phyloP scores from a whole-genome alignment of 2,888 invertebrate species.

The Augiades crinisus region DNA sequence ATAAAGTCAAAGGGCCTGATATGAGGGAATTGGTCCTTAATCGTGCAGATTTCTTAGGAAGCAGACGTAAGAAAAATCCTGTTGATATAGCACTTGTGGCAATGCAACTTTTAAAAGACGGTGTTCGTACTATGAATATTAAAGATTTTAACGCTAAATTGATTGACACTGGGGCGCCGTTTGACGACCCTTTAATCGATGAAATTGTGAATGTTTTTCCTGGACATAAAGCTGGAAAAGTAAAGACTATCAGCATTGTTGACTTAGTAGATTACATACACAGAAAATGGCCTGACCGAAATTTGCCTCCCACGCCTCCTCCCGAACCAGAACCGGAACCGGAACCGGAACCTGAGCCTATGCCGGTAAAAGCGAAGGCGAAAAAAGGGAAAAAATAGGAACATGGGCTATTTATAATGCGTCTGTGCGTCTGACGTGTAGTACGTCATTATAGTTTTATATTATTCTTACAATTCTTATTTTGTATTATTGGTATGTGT shows the following conservation, averaged over 20 bases:
- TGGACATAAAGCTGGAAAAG: conserved; percentile 43
- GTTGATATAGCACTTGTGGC: conserved; percentile 50
- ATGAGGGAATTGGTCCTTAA: conserved; percentile 50
- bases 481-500: not conserved
- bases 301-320: conserved; percentile 52
- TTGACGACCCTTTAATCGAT: conserved; percentile 49
- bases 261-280: conserved; percentile 49
- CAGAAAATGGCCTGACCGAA: conserved; percentile 58
- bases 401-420: not conserved
- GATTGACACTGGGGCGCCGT: conserved; percentile 32
- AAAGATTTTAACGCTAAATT: conserved; percentile 43
- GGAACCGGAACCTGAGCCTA: conserved; percentile 31
- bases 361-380: conserved; percentile 17
- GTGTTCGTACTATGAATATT: conserved; percentile 34
- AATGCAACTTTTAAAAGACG: conserved; percentile 47
- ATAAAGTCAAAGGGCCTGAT: conserved; percentile 40
- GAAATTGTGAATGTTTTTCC: conserved; percentile 46
- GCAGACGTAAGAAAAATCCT: conserved; percentile 42
- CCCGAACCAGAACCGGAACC: conserved; percentile 43
- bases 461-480: not conserved
- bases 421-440: no score
- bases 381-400: conserved; percentile 32
- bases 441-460: not conserved
- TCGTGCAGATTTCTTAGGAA: conserved; percentile 49
- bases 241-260: conserved; percentile 45